A percentile compares a stretch with the other conserved stretches of the same genome.
Conservation (phyloP, 2,888 invertebrate species). For the Mythimna impura region DNA sequence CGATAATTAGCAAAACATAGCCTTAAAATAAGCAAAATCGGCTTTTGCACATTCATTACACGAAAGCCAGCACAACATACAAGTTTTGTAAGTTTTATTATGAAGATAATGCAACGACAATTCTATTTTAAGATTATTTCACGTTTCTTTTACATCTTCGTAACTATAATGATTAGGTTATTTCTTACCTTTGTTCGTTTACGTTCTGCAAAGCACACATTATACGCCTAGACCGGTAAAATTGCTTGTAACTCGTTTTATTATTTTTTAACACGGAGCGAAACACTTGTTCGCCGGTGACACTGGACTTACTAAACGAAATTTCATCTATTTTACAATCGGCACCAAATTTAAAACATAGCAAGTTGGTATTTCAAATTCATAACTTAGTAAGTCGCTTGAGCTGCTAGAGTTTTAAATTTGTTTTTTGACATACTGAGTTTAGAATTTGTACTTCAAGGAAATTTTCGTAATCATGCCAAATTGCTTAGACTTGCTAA, state of each 20-base stretch:
- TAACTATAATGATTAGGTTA: too few species aligned
- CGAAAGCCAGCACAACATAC: too few species aligned
- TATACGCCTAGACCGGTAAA: constrained; percentile 16
- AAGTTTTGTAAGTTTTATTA: too few species aligned
- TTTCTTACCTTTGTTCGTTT: constrained; percentile 21
- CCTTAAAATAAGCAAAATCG: neutral
- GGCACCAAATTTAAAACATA: constrained; percentile 33
- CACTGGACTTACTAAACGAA: constrained; percentile 35
- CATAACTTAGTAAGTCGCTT: constrained; percentile 31
- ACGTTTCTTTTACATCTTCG: too few species aligned
- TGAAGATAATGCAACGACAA: too few species aligned
- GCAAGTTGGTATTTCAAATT: constrained; percentile 35
- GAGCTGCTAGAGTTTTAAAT: constrained; percentile 35
- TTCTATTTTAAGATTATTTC: too few species aligned
- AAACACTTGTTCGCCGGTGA: constrained; percentile 19
- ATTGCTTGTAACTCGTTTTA: constrained; percentile 15
- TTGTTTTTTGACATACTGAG: constrained; percentile 36
- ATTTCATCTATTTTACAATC: constrained; percentile 24
- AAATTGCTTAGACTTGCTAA: constrained; percentile 35
- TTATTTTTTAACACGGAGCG: constrained; percentile 27
- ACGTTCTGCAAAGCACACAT: constrained; percentile 16
- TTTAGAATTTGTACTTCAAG: constrained; percentile 35
- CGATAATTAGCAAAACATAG: too few species aligned
- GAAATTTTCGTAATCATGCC: constrained; percentile 28
- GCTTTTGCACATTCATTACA: too few species aligned